Base-by-base conservation (phyloP, 2,113 vertebrate species). In the Oriolus oriolus region DNA sequence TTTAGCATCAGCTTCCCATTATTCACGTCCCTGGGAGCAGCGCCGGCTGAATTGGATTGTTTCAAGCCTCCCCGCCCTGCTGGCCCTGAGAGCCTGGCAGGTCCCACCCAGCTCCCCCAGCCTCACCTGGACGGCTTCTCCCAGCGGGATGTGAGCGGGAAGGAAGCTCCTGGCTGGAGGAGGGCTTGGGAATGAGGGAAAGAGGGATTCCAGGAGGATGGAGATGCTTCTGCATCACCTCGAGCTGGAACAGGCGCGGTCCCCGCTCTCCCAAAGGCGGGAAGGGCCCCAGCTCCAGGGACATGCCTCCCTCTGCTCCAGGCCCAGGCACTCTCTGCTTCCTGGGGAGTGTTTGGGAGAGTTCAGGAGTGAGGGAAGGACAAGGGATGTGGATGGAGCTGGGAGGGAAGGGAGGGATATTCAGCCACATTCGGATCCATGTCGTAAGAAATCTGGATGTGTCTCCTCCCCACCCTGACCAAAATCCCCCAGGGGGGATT, bases 1-100 rank as follows among this genome's bases (percentile, higher is more conserved):
- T 96, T 96, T 96, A 96, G 95, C 95, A 93, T 96, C 92, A 96
- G 2, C 96, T 96, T 95, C 95, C 97, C 96, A 97, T 97, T 97
- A 96, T 95, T 97, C 97, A 97, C 91, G 93, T 96, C 91, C 93
- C 96, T 80, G 81, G 59, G 94, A 97, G 95, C 95, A 95, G 94
- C 10, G 39, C 33, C 63, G 71, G 81, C 91, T 77, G 93, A 95
- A 97, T 96, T 96, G 94, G 96, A 96, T 96, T 96, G 96, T 96
- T 96, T 95, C 94, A 91, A 87, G 87, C 94, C 84, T 96, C 85
- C 83, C 88, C 83, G 0, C 74, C 88, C 87, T 53, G 89, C 74
- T 59, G 84, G 89, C 65, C 88, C 87, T 30, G 81, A 84, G 77
- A 90, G 57, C 89, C 74, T 1, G 0, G 87, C 77, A 37, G 80